Evolutionary conservation across 2,797 vertebrate species (phyloP), one percentile per base, ranked within the genome.

Genomic region (Echeneis naucrates): DNA sequence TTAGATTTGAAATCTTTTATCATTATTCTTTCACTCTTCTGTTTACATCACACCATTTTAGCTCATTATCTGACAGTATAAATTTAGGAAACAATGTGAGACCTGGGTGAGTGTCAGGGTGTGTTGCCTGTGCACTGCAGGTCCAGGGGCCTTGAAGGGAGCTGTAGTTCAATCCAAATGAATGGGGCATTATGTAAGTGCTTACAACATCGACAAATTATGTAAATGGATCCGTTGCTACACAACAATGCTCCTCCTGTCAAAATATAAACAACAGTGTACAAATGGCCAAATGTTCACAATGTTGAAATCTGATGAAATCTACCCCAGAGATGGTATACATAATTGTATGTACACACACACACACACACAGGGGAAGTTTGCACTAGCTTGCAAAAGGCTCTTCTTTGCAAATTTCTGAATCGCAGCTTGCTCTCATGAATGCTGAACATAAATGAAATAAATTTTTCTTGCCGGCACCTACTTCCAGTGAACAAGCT

Each of bases 151-250:
- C 90, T 87, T 87, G 72, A 80, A 82, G 84, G 89, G 91, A 91
- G 86, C 89, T 83, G 80, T 77, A 82, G 86, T 90, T 92, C 86
- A 79, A 87, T 90, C 84, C 86, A 93, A 91, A 91, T 90, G 82
- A 93, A 94, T 89, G 84, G 86, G 67, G 68, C 75, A 84, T 95
- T 94, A 95, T 91, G 91, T 92, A 94, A 93, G 90, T 87, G 84
- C 91, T 94, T 92, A 93, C 88, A 87, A 87, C 90, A 94, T 88
- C 75, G 81, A 91, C 78, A 90, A 93, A 94, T 95, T 92, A 94
- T 93, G 89, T 94, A 93, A 95, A 94, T 94, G 87, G 82, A 47
- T 88, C 77, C 19, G 89, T 95, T 94, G 92, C 94, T 93, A 92
- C 85, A 92, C 90, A 92, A 93, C 93, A 92, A 92, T 90, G 82